Evolutionary conservation across 2,797 vertebrate species (phyloP), one percentile per base, ranked within the genome.

Genomic region (Paguma larvata): DNA sequence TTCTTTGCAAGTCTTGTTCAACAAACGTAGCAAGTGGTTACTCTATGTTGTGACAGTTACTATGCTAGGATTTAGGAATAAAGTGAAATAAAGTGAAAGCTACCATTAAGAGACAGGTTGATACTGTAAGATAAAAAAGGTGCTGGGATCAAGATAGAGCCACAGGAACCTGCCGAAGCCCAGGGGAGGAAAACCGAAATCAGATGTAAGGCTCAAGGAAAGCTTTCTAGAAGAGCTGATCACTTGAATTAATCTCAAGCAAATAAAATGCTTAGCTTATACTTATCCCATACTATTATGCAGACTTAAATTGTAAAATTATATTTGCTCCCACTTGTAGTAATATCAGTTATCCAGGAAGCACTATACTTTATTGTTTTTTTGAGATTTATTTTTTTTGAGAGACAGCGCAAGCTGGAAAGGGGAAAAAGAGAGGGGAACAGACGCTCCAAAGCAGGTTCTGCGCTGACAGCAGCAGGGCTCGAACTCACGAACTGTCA

Each of bases 181-280:
- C 15, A 18, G 12, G 11, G 32, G 32, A 68, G 62, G 30, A 51
- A 46, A 21, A 27, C 16, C 56, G 46, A 86, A 80, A 65, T 89
- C 34, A 85, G 30, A 77, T 11, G 59, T 41, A 27, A 23, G 41
- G 48, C 51, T 63, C 51, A 56, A 25, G 10, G 63, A 65, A 53
- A 80, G n/a, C 41, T 94, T 90, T 80, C 87, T 56, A 77, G 38
- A 88, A 46, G 48, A 85, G 56, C 65, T 25, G 48, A 92, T 51
- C 27, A 15, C 41, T 44, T 73, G 27, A n/a, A 73, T 73, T 79
- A 92, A 79, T 59, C 53, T 30, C n/a, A 44, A 72, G 34, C 63
- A 46, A 88, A 89, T 79, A 94, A 94, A 92, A 56, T 79, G 41
- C 30, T 72, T 89, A 56, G 19, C 34, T 91, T 44, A 59, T 48